Conservation (phyloP, 2,113 vertebrate genomes). For the Sander vitreus region DNA sequence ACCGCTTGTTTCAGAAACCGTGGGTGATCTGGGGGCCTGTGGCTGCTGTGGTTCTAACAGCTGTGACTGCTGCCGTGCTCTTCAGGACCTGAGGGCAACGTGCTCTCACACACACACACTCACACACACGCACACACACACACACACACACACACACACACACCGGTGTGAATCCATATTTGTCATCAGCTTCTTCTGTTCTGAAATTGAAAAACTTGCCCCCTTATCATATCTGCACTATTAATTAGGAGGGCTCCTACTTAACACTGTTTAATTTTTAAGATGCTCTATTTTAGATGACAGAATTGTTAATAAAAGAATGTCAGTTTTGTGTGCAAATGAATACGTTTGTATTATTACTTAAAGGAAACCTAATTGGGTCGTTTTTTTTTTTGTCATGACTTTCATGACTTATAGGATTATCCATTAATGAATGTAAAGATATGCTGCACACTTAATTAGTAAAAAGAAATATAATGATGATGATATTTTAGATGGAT, state of each 20-base stretch:
- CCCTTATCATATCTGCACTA: constrained; percentile 70
- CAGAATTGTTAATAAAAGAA: constrained; percentile 65
- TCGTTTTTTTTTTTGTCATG: constrained; percentile 26
- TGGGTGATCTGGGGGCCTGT: constrained; percentile 95
- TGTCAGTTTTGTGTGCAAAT: constrained; percentile 62
- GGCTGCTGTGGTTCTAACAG: constrained; percentile 93
- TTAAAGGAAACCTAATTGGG: constrained; percentile 25
- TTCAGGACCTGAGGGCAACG: constrained; percentile 88
- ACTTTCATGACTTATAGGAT: constrained; percentile 41
- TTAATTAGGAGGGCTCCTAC: constrained; percentile 68
- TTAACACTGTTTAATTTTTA: constrained; percentile 71
- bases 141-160: neutral
- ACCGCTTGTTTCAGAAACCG: constrained; percentile 87
- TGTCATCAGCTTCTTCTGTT: constrained; percentile 49
- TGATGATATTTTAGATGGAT: constrained; percentile 46
- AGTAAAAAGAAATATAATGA: constrained; percentile 30
- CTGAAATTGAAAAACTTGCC: constrained; percentile 54
- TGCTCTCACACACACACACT: neutral
- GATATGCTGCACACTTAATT: constrained; percentile 35
- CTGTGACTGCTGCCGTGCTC: constrained; percentile 93
- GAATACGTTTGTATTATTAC: constrained; percentile 43
- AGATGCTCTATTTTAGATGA: constrained; percentile 73
- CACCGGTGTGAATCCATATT: constrained; percentile 24
- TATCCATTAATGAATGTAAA: constrained; percentile 74
- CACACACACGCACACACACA: constrained; percentile 21